A percentile compares a stretch with the other conserved stretches of the same genome.
phyloP scores from a whole-genome alignment of 2,797 vertebrate genomes.

The Cryptoprocta ferox region DNA sequence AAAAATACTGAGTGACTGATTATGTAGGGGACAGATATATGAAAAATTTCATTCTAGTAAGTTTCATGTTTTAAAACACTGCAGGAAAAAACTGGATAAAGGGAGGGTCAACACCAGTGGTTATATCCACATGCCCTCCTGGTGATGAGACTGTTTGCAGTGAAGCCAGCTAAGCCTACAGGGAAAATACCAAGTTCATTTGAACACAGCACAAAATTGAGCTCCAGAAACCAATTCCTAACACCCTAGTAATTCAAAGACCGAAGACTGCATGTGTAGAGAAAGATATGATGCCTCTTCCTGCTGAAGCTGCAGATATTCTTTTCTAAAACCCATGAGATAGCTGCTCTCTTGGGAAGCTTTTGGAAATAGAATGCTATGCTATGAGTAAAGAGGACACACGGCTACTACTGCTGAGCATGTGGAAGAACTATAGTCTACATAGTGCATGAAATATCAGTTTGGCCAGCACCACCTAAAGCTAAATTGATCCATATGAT shows the following conservation, averaged over 20 bases:
- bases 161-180: conserved; percentile 18
- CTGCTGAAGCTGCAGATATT: background rate
- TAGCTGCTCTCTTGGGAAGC: background rate
- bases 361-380: background rate
- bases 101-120: conserved; percentile 40
- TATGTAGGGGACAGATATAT: background rate
- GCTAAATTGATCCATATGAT: conserved; percentile 87
- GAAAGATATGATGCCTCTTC: background rate
- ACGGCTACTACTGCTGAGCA: background rate
- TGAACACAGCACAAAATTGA: background rate
- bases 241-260: background rate
- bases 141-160: background rate
- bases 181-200: conserved; percentile 39
- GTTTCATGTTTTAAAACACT: background rate
- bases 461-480: conserved; percentile 69
- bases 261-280: background rate
- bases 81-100: background rate
- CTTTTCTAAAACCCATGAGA: background rate
- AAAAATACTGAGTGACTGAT: background rate
- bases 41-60: conserved; percentile 42
- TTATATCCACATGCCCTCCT: background rate
- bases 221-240: conserved; percentile 4
- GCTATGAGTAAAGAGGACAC: background rate
- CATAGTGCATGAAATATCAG: conserved; percentile 79
- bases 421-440: conserved; percentile 36